Base-by-base conservation (phyloP, 2,113 vertebrate genomes). In the Marmota monax region DNA sequence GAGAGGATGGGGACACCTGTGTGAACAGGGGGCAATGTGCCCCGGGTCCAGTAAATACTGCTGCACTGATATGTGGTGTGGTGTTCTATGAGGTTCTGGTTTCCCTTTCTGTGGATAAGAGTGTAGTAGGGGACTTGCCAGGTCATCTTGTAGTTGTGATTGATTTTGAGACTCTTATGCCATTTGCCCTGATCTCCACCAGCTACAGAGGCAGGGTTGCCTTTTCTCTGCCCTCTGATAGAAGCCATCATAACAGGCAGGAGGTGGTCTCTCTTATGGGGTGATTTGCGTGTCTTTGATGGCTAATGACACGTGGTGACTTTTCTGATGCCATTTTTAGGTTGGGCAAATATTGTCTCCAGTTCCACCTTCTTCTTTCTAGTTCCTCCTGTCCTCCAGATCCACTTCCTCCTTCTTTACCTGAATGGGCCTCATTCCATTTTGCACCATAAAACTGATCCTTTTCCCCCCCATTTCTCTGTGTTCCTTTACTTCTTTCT, bases 381-480 rank as follows among this genome's bases (percentile, higher is more conserved):
- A 29, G 8, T 27, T 34, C 34, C 8, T 45, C 4, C 37, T 51
- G 0, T 45, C 29, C 29, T 69, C 56, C 16, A 1, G 9, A 2
- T 13, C 13, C 4, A 2, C 12, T 9, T 22, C n/a, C 13, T 9
- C 11, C n/a, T 73, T 29, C 73, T 32, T 20, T 29, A 27, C 3
- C 37, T 14, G 25, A 0, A 0, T 4, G 7, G 1, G 5, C 29
- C 16, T 34, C 22, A 0, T 53, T 29, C 2, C 42, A 32, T 37
- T 48, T 27, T 53, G 34, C 63, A 27, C 63, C 5, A 0, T 25
- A 39, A 7, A 37, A 45, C 2, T 2, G 48, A 53, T 53, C 17
- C 42, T 45, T 58, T 72, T 11, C 12, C 69, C 61, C 58, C 25
- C 7, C 12, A 11, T 14, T 29, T 12, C 20, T 18, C 61, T 25